These are phyloP conservation scores for Antennarius striatus DNA, from an alignment of 2,113 vertebrate species.

Conservation along the genomic window DNA sequence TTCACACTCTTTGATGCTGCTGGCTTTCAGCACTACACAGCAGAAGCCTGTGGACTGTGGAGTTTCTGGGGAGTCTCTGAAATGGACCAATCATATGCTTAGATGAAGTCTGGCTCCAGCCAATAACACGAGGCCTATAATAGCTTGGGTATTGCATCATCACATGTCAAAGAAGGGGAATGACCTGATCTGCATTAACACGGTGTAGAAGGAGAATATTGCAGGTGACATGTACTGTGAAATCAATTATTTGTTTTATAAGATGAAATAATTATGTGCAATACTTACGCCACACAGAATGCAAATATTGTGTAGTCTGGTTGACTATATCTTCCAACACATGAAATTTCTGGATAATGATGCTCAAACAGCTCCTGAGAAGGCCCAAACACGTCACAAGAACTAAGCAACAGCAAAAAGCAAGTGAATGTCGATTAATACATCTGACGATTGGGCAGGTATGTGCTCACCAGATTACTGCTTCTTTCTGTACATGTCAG, in stretches of 20 bases:
- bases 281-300: slow-evolving; percentile 82
- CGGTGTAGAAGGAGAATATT: background rate
- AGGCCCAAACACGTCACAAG: background rate
- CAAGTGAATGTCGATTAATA: background rate
- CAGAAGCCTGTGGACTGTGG: slow-evolving; percentile 70
- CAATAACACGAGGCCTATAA: slow-evolving; percentile 33
- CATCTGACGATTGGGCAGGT: too few relatives aligned
- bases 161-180: background rate
- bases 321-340: slow-evolving; percentile 77
- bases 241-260: too few relatives aligned
- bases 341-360: slow-evolving; percentile 85
- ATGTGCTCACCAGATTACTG: slow-evolving; percentile 72
- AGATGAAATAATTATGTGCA: too few relatives aligned
- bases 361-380: slow-evolving; percentile 79
- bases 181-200: background rate
- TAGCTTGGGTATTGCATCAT: slow-evolving; percentile 20
- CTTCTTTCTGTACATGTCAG: slow-evolving; percentile 78
- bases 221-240: too few relatives aligned
- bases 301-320: slow-evolving; percentile 79
- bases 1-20: slow-evolving; percentile 75
- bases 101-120: slow-evolving; percentile 13
- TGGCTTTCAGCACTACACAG: slow-evolving; percentile 80
- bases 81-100: slow-evolving; percentile 58
- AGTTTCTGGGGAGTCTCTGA: slow-evolving; percentile 79
- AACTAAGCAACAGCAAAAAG: background rate